A percentile compares a stretch with the other conserved stretches of the same genome.
These are phyloP conservation scores for Vidua macroura DNA, from an alignment of 2,113 vertebrate species.

Conservation along the genomic window DNA sequence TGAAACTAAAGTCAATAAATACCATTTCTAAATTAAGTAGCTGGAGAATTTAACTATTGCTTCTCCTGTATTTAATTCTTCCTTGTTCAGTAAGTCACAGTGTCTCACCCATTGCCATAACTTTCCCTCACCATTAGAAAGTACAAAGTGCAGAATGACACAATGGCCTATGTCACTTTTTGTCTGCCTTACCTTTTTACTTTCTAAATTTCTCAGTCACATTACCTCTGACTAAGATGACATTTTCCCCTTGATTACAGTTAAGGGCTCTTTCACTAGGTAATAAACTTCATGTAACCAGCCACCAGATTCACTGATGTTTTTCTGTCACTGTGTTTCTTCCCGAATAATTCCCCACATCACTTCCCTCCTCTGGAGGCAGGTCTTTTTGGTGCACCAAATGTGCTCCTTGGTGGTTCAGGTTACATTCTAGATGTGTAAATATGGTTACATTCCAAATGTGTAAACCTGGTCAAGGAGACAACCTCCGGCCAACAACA, in stretches of 20 bases:
- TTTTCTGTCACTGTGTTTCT: neutral
- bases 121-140: neutral
- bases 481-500: neutral
- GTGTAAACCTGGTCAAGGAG: neutral
- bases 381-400: neutral
- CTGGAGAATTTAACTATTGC: conserved; percentile 14
- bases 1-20: conserved; percentile 31
- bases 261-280: neutral
- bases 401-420: neutral
- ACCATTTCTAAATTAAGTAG: conserved; percentile 22
- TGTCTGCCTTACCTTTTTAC: neutral
- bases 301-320: neutral
- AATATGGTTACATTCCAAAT: neutral
- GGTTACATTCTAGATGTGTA: neutral
- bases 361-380: neutral
- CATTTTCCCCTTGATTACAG: neutral
- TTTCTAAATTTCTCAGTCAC: neutral
- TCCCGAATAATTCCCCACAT: neutral
- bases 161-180: neutral
- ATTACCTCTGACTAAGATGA: neutral
- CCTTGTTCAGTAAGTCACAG: neutral
- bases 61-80: conserved; percentile 26
- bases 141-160: neutral
- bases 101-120: neutral
- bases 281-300: neutral